These are phyloP conservation scores for Hepsetus odoe DNA, from an alignment of 2,113 vertebrate genomes.

Conservation along the genomic window DNA sequence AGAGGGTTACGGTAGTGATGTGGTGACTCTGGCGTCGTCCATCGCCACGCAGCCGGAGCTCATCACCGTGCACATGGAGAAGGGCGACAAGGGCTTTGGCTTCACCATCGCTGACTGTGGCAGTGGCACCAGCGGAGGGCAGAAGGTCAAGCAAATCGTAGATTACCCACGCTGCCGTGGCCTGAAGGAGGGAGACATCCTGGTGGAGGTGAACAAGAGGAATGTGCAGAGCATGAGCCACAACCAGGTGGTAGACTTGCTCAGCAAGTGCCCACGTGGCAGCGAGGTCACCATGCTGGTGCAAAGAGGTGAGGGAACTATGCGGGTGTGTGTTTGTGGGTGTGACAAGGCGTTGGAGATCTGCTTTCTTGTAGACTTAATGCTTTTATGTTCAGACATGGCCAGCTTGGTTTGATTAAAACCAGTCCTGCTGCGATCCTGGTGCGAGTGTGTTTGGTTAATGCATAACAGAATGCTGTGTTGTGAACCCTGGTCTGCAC, in stretches of 20 bases:
- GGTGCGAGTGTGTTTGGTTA: no score
- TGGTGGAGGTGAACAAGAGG: conserved; percentile 97
- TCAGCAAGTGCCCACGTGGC: conserved; percentile 94
- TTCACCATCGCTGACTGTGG: conserved; percentile 98
- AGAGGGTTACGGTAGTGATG: conserved; percentile 87
- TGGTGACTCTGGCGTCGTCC: conserved; percentile 91
- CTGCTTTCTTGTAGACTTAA: no score
- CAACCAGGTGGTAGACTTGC: conserved; percentile 98
- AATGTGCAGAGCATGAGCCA: conserved; percentile 95
- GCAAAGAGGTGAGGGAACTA: conserved; percentile 87
- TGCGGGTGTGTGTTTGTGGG: conserved; percentile 3
- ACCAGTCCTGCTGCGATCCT: no score
- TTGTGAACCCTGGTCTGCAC: no score
- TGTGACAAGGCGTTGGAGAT: background rate
- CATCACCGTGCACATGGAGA: conserved; percentile 97
- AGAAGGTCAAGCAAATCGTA: conserved; percentile 96
- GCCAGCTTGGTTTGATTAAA: no score
- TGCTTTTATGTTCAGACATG: no score
- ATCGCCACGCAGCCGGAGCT: conserved; percentile 97
- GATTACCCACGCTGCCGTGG: conserved; percentile 95
- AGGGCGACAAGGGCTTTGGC: conserved; percentile 97
- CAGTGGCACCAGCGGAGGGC: conserved; percentile 88
- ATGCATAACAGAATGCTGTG: no score
- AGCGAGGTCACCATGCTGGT: conserved; percentile 95
- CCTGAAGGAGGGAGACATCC: conserved; percentile 92